Evolutionary conservation across 2,888 invertebrate genomes (phyloP).

Genomic region (Tinea trinotella): DNA sequence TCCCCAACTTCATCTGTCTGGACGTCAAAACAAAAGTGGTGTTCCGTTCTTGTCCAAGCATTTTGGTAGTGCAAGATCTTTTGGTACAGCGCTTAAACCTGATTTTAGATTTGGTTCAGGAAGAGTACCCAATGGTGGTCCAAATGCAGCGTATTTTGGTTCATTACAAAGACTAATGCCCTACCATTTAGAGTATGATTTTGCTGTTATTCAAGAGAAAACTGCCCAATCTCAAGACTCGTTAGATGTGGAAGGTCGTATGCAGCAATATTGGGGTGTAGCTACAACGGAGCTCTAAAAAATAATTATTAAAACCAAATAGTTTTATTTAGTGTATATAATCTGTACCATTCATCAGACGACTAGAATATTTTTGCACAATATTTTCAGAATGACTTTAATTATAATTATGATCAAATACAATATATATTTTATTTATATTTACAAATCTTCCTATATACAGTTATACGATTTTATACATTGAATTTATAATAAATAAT

Average conservation of each 20-base stretch:
- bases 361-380: constrained; percentile 70
- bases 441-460: constrained; percentile 12
- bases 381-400: constrained; percentile 20
- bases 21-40: constrained; percentile 47
- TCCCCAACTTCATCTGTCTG: constrained; percentile 74
- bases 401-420: constrained; percentile 11
- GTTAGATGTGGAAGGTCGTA: constrained; percentile 83
- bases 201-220: constrained; percentile 86
- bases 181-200: constrained; percentile 85
- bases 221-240: constrained; percentile 78
- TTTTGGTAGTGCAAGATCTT: constrained; percentile 85
- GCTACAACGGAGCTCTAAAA: constrained; percentile 86
- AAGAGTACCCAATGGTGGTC: constrained; percentile 80
- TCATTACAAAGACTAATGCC: constrained; percentile 88
- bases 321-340: constrained; percentile 21
- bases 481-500: constrained; percentile 3
- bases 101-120: constrained; percentile 73
- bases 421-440: constrained; percentile 19
- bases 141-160: constrained; percentile 90
- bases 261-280: constrained; percentile 94
- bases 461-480: neutral
- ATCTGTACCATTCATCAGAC: constrained; percentile 58
- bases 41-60: constrained; percentile 78
- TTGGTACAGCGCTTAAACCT: constrained; percentile 76
- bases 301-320: constrained; percentile 6